phyloP scores from a whole-genome alignment of 2,797 vertebrate species.

The Gymnoscopelus braueri region DNA sequence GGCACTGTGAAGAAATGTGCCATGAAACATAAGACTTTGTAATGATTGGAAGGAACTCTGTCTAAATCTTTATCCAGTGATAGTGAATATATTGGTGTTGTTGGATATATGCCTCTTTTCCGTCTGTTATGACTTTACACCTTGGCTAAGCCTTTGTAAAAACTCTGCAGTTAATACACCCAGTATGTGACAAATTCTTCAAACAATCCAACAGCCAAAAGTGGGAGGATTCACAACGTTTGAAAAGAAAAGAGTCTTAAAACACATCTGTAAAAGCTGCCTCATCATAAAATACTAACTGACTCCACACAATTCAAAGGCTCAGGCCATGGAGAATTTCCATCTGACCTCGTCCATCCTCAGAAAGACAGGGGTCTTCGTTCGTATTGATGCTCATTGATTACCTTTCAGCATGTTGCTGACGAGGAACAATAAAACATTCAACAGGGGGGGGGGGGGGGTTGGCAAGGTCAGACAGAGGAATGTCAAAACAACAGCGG shows the following conservation, averaged over 20 bases:
- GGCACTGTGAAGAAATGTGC: neutral
- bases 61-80: conserved; percentile 13
- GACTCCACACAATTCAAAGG: conserved; percentile 32
- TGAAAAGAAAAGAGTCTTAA: neutral
- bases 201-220: neutral
- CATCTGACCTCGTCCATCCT: conserved; percentile 41
- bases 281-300: conserved; percentile 15
- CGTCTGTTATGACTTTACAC: neutral
- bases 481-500: conserved; percentile 35
- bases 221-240: neutral
- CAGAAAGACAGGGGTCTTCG: conserved; percentile 22
- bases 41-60: conserved; percentile 17
- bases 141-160: conserved; percentile 33
- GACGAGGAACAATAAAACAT: conserved; percentile 50
- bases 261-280: conserved; percentile 1
- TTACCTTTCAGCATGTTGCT: conserved; percentile 57
- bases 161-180: conserved; percentile 12
- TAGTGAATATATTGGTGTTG: neutral
- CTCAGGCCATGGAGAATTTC: conserved; percentile 19
- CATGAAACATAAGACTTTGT: neutral
- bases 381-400: conserved; percentile 57
- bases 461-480: conserved; percentile 41
- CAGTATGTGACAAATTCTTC: conserved; percentile 5
- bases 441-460: conserved; percentile 33
- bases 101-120: neutral